A percentile compares a stretch with the other conserved stretches of the same genome.
Evolutionary conservation across 1,140 invertebrate species (phyloP).

Genomic region (Papilio polyxenes): DNA sequence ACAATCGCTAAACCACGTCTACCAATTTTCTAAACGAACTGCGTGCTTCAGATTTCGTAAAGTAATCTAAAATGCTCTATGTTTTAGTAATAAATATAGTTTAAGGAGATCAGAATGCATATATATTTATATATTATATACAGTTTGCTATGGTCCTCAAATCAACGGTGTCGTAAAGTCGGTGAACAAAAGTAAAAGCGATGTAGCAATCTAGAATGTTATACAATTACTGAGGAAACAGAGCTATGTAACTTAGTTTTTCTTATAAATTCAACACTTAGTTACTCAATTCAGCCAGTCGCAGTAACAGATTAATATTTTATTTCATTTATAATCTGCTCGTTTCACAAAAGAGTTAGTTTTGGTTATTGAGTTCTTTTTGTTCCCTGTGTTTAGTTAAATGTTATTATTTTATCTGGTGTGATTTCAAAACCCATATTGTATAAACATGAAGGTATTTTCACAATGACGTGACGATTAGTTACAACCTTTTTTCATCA

Average conservation of each 20-base stretch:
- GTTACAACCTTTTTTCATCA: too few relatives aligned
- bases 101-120: not conserved
- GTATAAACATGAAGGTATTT: not conserved
- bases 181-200: constrained; percentile 56
- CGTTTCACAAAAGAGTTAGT: not conserved
- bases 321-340: constrained; percentile 16
- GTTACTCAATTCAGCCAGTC: constrained; percentile 29
- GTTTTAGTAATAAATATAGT: not conserved
- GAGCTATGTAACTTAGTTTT: constrained; percentile 37
- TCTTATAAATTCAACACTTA: constrained; percentile 37
- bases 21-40: constrained; percentile 24
- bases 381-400: not conserved
- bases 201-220: constrained; percentile 50
- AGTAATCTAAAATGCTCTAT: constrained; percentile 20
- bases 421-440: not conserved
- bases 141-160: not conserved
- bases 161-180: constrained; percentile 50
- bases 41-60: constrained; percentile 22
- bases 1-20: constrained; percentile 21
- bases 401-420: not conserved
- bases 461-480: not conserved
- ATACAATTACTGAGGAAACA: constrained; percentile 62
- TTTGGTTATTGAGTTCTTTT: not conserved
- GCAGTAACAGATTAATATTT: constrained; percentile 31
- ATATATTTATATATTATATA: not conserved